Percentiles rank a stretch among this genome's conserved stretches.
phyloP scores from a whole-genome alignment of 2,888 invertebrate genomes.

The Monochamus alternatus region DNA sequence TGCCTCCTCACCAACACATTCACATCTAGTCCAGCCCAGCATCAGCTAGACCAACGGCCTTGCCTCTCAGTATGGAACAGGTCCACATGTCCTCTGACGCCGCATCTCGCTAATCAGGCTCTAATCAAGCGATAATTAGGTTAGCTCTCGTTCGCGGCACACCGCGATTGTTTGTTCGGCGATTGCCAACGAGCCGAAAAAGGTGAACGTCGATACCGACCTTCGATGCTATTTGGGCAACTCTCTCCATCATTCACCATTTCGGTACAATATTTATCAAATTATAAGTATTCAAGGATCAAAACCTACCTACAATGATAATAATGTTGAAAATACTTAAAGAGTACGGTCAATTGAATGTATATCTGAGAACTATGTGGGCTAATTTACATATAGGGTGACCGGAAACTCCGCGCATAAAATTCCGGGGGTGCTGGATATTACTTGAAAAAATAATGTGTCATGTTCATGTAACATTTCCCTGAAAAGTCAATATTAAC shows the following conservation, averaged over 20 bases:
- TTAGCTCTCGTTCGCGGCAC: conserved; percentile 40
- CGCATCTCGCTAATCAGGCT: conserved; percentile 37
- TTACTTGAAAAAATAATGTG: too few relatives aligned
- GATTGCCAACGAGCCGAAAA: conserved; percentile 5
- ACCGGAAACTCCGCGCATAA: too few relatives aligned
- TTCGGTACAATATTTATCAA: too few relatives aligned
- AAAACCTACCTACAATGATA: too few relatives aligned
- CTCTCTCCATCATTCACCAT: not conserved
- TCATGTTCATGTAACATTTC: too few relatives aligned
- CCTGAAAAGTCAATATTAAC: too few relatives aligned
- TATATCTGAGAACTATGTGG: too few relatives aligned
- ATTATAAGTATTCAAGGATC: too few relatives aligned
- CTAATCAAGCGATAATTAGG: conserved; percentile 50
- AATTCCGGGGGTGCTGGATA: too few relatives aligned
- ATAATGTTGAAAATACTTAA: too few relatives aligned
- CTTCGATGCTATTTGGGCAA: not conserved
- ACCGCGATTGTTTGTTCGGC: conserved; percentile 22
- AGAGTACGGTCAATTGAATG: too few relatives aligned
- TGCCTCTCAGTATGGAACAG: conserved; percentile 52
- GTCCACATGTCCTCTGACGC: conserved; percentile 49
- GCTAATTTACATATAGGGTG: too few relatives aligned
- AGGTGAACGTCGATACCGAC: conserved; percentile 7
- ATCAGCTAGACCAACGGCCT: conserved; percentile 54
- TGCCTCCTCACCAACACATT: conserved; percentile 43
- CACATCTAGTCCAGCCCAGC: conserved; percentile 37